Conservation (phyloP, 2,888 invertebrate genomes). For the Neria commutata region DNA sequence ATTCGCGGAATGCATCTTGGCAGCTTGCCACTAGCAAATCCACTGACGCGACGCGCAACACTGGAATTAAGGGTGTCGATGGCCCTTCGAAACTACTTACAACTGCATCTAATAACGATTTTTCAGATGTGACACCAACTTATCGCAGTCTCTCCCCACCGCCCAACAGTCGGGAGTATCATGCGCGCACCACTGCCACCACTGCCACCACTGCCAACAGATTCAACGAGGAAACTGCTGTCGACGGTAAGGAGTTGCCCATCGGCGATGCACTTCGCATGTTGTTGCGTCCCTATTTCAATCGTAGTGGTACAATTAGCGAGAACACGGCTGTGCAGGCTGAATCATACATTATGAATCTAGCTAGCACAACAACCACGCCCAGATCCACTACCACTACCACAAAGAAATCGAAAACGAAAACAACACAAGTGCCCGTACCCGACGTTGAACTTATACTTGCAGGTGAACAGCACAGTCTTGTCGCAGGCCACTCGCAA, state of each 20-base stretch:
- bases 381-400: conserved; percentile 14
- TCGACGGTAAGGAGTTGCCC: conserved; percentile 33
- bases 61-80: neutral
- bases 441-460: conserved; percentile 59
- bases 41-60: neutral
- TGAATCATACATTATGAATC: conserved; percentile 54
- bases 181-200: conserved; percentile 34
- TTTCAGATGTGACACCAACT: conserved; percentile 22
- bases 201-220: conserved; percentile 11
- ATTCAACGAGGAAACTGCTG: conserved; percentile 15
- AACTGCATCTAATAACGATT: conserved; percentile 13
- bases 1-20: conserved; percentile 48
- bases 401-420: neutral
- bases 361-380: conserved; percentile 17
- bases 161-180: conserved; percentile 44
- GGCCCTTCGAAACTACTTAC: too few species aligned
- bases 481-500: conserved; percentile 19
- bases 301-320: conserved; percentile 49
- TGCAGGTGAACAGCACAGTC: conserved; percentile 59
- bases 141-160: conserved; percentile 27
- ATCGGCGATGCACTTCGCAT: conserved; percentile 54
- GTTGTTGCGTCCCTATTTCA: conserved; percentile 53
- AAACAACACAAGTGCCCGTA: too few species aligned
- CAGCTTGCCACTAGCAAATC: conserved; percentile 30
- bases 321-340: conserved; percentile 44